Evolutionary conservation across 2,797 vertebrate species (phyloP), one percentile per base, ranked within the genome.

Genomic region (Pelodytes ibericus): DNA sequence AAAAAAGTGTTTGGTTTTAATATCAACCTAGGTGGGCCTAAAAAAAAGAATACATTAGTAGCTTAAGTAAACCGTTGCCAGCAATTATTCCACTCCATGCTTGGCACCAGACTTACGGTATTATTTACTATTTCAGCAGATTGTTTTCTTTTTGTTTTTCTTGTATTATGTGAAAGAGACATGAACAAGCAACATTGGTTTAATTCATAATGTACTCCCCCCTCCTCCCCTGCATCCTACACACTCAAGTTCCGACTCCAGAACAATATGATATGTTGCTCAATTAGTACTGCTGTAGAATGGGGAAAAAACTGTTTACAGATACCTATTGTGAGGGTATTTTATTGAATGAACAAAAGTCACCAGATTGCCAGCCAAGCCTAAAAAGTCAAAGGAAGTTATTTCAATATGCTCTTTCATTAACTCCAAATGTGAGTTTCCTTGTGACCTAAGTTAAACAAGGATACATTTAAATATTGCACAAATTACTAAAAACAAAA

Each of bases 21-120:
- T 49, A 31, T 74, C 63, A 74, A 67, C 72, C 33, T 60, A 60
- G 63, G 72, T 47, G 63, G 63, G 36, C 63, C 25, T 33, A 51
- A 20, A 22, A 51, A 20, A 22, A 49, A 27, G 13, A 65, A 58
- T 58, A 65, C 31, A 58, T 58, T 66, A 74, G 25, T 29, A n/a
- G 20, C 15, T 44, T 33, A 15, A 62, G 59, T 24, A 62, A 62
- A 20, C 25, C 15, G 30, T 64, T 73, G 27, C 44, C 72, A 74
- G 30, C 47, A 53, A 22, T 30, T 2, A 51, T 75, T 75, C 62
- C 64, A 59, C 27, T 47, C 31, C 39, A 36, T 68, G 26, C 31
- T 74, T 67, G 33, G 51, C 33, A 67, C 30, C 2, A 44, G 15
- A 29, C 16, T 56, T 20, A 9, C n/a, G n/a, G n/a, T 58, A 25